These are phyloP conservation scores for Setophaga kirtlandii DNA, from an alignment of 2,113 vertebrate genomes.

Conservation along the genomic window DNA sequence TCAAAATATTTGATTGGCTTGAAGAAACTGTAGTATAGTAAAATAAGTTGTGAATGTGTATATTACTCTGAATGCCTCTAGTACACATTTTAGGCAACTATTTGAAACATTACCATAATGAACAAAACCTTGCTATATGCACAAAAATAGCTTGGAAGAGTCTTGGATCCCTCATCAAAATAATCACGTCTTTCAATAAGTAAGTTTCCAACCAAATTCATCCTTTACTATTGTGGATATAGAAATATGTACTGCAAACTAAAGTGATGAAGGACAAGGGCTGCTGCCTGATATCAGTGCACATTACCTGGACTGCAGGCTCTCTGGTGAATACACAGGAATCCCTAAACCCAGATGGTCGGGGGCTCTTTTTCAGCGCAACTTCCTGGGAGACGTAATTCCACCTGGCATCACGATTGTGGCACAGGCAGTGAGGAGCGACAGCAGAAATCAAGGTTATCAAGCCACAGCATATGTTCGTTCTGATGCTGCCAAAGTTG, in stretches of 20 bases:
- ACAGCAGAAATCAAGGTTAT: slow-evolving; percentile 69
- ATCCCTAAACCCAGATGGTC: slow-evolving; percentile 31
- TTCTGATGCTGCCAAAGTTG: slow-evolving; percentile 21
- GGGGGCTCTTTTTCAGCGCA: slow-evolving; percentile 60
- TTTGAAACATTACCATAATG: not conserved
- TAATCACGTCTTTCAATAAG: not conserved
- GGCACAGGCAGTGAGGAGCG: slow-evolving; percentile 61
- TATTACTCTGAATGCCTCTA: not conserved
- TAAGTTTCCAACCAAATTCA: not conserved
- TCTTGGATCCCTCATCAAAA: not conserved
- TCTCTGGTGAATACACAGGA: not conserved
- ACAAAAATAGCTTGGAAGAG: not conserved
- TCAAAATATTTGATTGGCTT: not conserved
- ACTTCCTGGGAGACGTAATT: slow-evolving; percentile 33
- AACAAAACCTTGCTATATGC: not conserved
- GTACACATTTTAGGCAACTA: not conserved
- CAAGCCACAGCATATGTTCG: slow-evolving; percentile 65
- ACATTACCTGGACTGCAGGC: not conserved
- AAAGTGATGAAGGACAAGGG: not conserved
- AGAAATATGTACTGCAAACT: not conserved
- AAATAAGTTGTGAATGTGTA: not conserved
- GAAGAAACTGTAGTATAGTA: not conserved
- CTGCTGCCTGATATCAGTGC: not conserved
- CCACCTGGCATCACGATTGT: slow-evolving; percentile 58
- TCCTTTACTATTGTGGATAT: not conserved